Evolutionary conservation across 2,888 invertebrate species (phyloP).

Genomic region (Pyrgus malvae): DNA sequence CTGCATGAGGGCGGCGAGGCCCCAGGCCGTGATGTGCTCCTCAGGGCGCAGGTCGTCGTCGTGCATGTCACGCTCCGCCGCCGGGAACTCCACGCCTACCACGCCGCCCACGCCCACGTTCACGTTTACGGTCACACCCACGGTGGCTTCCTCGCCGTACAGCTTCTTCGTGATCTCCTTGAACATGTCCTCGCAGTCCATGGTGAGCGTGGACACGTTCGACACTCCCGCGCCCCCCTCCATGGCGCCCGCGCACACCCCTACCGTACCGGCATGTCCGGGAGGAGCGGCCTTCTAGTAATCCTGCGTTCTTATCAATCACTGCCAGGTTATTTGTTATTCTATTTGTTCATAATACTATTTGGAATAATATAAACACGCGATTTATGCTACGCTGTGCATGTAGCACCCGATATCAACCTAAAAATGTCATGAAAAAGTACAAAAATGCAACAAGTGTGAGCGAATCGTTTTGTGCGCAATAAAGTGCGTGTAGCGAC

Average conservation of each 20-base stretch:
- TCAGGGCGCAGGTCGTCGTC: constrained; percentile 84
- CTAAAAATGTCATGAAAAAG: too few species aligned
- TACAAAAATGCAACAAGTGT: constrained; percentile 15
- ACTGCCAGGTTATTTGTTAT: too few species aligned
- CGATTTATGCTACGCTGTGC: too few species aligned
- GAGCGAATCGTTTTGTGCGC: constrained; percentile 1
- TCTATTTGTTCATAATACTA: too few species aligned
- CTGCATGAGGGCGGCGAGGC: constrained; percentile 89
- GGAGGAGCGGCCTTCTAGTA: too few species aligned
- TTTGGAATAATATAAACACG: too few species aligned
- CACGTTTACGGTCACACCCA: constrained; percentile 71
- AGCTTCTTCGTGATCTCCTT: constrained; percentile 96
- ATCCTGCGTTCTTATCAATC: too few species aligned
- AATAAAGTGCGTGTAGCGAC: constrained; percentile 11
- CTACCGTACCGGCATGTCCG: constrained; percentile 2
- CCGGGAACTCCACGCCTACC: constrained; percentile 72
- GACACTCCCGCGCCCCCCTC: constrained; percentile 71
- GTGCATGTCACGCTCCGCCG: constrained; percentile 74
- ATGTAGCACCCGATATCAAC: too few species aligned
- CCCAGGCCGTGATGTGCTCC: constrained; percentile 88
- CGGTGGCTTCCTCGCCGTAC: constrained; percentile 90
- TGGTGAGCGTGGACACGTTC: constrained; percentile 78
- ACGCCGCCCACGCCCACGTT: constrained; percentile 53
- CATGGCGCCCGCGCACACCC: constrained; percentile 48
- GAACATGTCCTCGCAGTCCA: constrained; percentile 92